Conservation (phyloP, 2,888 invertebrate species). For the Myopa tessellatipennis region DNA sequence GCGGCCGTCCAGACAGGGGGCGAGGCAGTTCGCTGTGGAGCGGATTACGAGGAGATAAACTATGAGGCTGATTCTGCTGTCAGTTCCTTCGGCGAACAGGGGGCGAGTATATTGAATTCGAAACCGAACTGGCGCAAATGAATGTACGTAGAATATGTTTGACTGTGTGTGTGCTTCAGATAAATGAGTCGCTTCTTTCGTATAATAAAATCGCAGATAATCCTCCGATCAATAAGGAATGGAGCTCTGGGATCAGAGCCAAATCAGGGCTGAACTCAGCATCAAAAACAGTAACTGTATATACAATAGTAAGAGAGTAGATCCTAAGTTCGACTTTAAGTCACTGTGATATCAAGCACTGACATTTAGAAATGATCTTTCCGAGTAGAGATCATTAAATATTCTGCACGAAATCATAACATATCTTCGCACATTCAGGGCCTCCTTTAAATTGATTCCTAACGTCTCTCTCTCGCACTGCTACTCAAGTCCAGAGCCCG, state of each 20-base stretch:
- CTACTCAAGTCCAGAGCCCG: not conserved
- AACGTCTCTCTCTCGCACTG: too few relatives aligned
- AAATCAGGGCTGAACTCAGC: too few relatives aligned
- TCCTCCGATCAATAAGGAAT: conserved; percentile 53
- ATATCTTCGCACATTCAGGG: too few relatives aligned
- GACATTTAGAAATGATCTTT: too few relatives aligned
- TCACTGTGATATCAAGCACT: too few relatives aligned
- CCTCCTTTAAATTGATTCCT: too few relatives aligned
- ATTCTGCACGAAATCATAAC: not conserved
- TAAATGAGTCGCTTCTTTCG: conserved; percentile 27
- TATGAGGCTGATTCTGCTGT: not conserved
- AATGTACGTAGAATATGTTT: conserved; percentile 24
- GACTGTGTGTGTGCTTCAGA: conserved; percentile 25
- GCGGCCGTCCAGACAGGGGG: not conserved
- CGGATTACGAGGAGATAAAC: not conserved
- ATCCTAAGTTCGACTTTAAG: too few relatives aligned
- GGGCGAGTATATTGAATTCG: too few relatives aligned
- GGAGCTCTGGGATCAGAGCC: too few relatives aligned
- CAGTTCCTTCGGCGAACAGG: not conserved
- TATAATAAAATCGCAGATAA: conserved; percentile 45
- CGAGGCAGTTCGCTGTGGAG: not conserved
- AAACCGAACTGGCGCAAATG: too few relatives aligned
- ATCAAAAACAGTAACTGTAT: not conserved
- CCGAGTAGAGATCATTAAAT: not conserved
- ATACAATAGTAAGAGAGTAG: not conserved